These are phyloP conservation scores for Bovichtus diacanthus DNA, from an alignment of 2,797 vertebrate species.

Conservation along the genomic window DNA sequence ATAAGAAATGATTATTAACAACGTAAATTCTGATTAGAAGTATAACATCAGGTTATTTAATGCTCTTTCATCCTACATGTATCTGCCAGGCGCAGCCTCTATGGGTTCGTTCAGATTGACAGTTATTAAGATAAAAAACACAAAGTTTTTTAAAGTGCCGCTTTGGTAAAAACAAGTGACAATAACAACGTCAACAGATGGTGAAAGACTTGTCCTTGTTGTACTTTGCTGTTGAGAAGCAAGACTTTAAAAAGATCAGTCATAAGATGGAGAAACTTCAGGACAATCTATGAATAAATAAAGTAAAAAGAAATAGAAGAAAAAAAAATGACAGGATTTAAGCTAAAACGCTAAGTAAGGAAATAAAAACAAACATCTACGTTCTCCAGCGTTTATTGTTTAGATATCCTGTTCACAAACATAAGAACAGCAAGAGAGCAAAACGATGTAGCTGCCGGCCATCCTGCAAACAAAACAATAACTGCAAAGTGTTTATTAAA, in stretches of 20 bases:
- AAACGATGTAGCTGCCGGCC: not conserved
- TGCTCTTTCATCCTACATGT: not conserved
- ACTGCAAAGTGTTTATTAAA: not conserved
- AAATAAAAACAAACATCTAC: not conserved
- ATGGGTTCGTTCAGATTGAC: not conserved
- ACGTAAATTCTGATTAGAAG: not conserved
- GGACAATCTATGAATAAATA: conserved; percentile 14
- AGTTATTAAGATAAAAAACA: not conserved
- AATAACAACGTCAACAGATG: not conserved
- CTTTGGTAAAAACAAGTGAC: too few species aligned
- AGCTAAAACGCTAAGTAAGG: not conserved
- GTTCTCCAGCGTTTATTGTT: too few species aligned
- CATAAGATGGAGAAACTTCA: too few species aligned
- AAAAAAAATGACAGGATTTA: not conserved
- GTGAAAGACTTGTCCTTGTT: not conserved
- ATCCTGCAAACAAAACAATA: not conserved
- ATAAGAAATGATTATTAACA: not conserved
- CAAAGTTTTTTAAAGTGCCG: not conserved
- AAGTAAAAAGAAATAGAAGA: not conserved
- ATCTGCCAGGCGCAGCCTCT: not conserved
- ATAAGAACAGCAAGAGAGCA: too few species aligned
- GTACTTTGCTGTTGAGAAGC: not conserved
- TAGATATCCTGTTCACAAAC: too few species aligned
- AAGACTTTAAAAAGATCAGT: too few species aligned
- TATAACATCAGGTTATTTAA: not conserved